These are phyloP conservation scores for Motacilla tschutschensis DNA, from an alignment of 2,113 vertebrate species.

Conservation along the genomic window DNA sequence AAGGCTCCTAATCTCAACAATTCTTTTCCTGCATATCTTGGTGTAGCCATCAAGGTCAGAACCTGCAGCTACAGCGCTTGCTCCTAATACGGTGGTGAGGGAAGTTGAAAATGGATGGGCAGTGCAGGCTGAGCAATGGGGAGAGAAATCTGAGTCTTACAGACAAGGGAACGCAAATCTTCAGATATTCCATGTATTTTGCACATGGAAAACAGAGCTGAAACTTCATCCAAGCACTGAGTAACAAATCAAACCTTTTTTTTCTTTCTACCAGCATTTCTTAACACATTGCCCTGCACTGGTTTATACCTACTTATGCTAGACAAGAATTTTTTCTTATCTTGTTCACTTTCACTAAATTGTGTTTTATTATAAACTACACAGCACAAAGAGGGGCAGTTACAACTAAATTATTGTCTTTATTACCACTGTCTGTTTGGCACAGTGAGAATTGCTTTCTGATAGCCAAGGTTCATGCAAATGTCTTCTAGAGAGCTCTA, in stretches of 20 bases:
- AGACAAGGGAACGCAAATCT: background rate
- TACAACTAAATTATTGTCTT: background rate
- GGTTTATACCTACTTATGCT: background rate
- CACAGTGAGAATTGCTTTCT: background rate
- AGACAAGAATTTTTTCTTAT: background rate
- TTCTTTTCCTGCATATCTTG: conserved; percentile 13
- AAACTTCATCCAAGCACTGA: background rate
- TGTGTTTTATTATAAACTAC: background rate
- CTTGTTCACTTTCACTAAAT: background rate
- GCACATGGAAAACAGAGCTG: background rate
- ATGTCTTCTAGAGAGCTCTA: background rate
- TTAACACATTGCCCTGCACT: background rate
- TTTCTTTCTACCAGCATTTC: background rate
- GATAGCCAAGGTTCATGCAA: background rate
- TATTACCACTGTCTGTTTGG: background rate
- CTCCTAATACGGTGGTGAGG: background rate
- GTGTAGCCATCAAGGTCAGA: conserved; percentile 5
- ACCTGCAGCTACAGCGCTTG: background rate
- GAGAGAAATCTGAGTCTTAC: background rate
- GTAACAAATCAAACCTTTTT: background rate
- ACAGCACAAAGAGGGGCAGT: background rate
- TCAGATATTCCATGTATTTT: background rate
- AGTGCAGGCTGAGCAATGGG: background rate
- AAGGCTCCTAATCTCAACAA: conserved; percentile 44
- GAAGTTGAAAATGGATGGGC: background rate